Conservation (phyloP, 2,113 vertebrate genomes). For the Cynopterus brachyotis region DNA sequence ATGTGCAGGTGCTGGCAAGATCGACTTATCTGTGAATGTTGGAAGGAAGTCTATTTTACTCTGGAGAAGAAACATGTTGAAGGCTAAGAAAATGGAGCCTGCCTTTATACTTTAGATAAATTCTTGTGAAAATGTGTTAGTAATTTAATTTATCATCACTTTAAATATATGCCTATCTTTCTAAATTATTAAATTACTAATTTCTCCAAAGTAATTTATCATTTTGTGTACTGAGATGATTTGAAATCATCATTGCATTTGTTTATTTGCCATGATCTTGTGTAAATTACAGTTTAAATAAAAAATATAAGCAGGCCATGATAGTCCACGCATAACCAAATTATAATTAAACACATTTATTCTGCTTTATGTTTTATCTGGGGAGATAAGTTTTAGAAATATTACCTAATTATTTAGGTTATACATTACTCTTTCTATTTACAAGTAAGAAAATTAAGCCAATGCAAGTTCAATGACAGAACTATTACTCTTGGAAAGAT, state of each 20-base stretch:
- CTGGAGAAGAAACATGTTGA: not conserved
- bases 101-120: not conserved
- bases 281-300: not conserved
- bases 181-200: not conserved
- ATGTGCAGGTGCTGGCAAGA: not conserved
- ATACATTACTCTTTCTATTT: constrained; percentile 4
- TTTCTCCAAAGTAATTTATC: not conserved
- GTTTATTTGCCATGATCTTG: not conserved
- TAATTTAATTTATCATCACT: not conserved
- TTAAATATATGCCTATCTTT: not conserved
- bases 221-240: not conserved
- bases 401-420: constrained; percentile 49
- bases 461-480: not conserved
- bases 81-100: not conserved
- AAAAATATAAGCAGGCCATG: not conserved
- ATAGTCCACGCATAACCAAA: constrained; percentile 29
- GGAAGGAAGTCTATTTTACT: not conserved
- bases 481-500: not conserved
- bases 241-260: not conserved
- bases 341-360: constrained; percentile 56
- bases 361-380: constrained; percentile 14
- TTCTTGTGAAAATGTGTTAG: not conserved
- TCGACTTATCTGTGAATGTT: not conserved
- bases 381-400: not conserved
- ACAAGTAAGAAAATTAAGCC: constrained; percentile 31